Conservation (phyloP, 2,113 vertebrate species). For the Sebastes fasciatus region DNA sequence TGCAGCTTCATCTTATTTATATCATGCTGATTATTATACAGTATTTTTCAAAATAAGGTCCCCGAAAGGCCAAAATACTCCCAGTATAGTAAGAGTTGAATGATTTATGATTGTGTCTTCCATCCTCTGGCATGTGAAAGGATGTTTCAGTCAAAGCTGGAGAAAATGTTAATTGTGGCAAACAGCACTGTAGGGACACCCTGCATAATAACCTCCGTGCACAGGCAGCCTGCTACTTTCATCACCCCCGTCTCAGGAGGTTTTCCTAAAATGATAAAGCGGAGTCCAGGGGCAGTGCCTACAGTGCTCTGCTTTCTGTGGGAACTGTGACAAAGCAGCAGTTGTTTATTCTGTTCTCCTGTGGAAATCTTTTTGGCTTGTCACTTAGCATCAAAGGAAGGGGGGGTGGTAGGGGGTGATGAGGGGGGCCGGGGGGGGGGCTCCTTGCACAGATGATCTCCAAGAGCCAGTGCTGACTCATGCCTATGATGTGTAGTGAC, state of each 20-base stretch:
- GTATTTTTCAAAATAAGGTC: constrained; percentile 11
- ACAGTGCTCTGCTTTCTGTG: constrained; percentile 15
- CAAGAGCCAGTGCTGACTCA: constrained; percentile 51
- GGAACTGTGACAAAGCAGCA: constrained; percentile 21
- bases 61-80: background rate
- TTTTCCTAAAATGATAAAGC: constrained; percentile 6
- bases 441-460: constrained; percentile 43
- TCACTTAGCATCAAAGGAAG: constrained; percentile 47
- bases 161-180: constrained; percentile 9
- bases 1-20: constrained; percentile 8
- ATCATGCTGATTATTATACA: background rate
- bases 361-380: constrained; percentile 51
- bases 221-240: background rate
- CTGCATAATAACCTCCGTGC: background rate
- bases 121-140: background rate
- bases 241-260: background rate
- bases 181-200: background rate
- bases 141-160: background rate
- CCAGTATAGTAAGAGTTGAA: background rate
- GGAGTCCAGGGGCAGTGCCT: background rate
- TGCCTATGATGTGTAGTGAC: constrained; percentile 59
- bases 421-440: background rate
- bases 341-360: constrained; percentile 38
- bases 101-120: background rate
- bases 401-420: background rate